These are phyloP conservation scores for Upupa epops DNA, from an alignment of 2,113 vertebrate genomes.

Conservation along the genomic window DNA sequence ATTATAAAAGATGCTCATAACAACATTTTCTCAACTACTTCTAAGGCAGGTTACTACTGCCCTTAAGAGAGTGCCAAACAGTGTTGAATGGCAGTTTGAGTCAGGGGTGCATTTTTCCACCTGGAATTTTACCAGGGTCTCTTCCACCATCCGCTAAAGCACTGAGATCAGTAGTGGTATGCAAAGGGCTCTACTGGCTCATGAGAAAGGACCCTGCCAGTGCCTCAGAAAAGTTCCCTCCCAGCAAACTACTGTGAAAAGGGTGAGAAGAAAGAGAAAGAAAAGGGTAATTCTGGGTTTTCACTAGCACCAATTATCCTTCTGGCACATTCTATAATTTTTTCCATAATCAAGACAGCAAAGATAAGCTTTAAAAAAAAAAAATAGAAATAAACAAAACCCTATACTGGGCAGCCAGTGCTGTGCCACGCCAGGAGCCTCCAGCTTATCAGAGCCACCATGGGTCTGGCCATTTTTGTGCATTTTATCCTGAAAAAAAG, in stretches of 20 bases:
- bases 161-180: accelerated
- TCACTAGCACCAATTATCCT: background rate
- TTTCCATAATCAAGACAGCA: conserved; percentile 21
- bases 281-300: conserved; percentile 48
- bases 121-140: background rate
- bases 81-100: background rate
- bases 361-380: background rate
- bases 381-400: conserved; percentile 19
- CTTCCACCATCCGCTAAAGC: background rate
- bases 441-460: conserved; percentile 3
- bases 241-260: background rate
- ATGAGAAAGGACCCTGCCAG: background rate
- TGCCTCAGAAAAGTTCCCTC: background rate
- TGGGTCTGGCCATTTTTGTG: background rate
- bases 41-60: background rate
- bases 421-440: conserved; percentile 14
- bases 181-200: background rate
- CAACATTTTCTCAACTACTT: accelerated
- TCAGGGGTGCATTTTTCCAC: background rate
- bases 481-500: background rate
- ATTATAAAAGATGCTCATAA: background rate
- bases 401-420: background rate
- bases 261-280: background rate
- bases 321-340: background rate
- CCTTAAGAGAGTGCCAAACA: background rate